Base-by-base conservation (phyloP, 30 jellyfish, hydroid and myxozoan species). In the Pelagia noctiluca region DNA sequence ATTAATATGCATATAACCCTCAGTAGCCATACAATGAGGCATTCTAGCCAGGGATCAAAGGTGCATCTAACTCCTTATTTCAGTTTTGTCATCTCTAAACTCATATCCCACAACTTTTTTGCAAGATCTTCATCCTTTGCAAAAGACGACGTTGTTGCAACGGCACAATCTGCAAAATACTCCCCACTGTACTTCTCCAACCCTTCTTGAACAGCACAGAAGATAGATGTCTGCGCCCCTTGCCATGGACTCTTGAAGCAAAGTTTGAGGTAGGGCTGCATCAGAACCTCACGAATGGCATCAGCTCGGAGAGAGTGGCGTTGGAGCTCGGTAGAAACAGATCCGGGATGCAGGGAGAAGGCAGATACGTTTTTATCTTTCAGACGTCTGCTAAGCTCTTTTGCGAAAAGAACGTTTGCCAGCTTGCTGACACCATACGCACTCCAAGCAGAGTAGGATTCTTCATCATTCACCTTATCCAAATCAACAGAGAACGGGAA, bases 381-480 rank as follows among this genome's bases (percentile, higher is more conserved):
- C 8, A 42, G 57, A 5, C 57, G 8, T 42, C 16, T 42, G 57
- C 16, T 8, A 5, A 42, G 16, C 57, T 42, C 12, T 5, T 42
- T 5, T 42, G 94, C 35, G 38, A 70, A 50, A 47, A 76, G 62
- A 22, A 87, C 19, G 42, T 42, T 75, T 13, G 95, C 93, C 0
- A 76, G 47, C 30, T 87, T 87, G 82, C 96, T 87, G 32, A 77
- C 57, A n/a, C 65, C 38, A 66, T 92, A 92, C 2, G 98, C 97
- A 37, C 63, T 46, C 46, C 63, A 54, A 24, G 93, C 78, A 38
- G 49, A 70, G 76, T 86, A 92, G 31, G 25, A 65, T 66, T 78
- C 65, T 46, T 80, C 92, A 36, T 78, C 76, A 73, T 92, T 86
- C 22, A 79, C 50, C 54, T 92, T 87, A 3, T 66, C 85, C 18